Evolutionary conservation across 2,888 invertebrate species (phyloP), one percentile per base, ranked within the genome.

Genomic region (Ectemnius cavifrons): DNA sequence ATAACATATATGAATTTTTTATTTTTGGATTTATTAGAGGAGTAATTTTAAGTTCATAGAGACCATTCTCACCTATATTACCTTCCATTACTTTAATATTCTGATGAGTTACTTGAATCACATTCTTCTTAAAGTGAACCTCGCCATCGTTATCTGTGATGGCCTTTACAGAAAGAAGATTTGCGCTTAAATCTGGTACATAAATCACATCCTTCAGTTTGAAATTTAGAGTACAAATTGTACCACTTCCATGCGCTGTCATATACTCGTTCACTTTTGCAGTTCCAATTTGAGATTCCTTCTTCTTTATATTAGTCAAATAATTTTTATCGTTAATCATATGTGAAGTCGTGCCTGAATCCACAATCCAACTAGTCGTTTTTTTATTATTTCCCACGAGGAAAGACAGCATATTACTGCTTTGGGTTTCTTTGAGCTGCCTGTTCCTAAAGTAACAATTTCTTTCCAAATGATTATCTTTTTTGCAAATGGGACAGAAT

Each of bases 301-400:
- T 13, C 14, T 66, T 27, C 13, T 47, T 13, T 6, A 47, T 8
- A 14, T 66, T 23, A 45, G 16, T 2, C n/a, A 66, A 23, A 13
- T 3, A 14, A 1, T 2, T 59, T 20, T 14, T 14, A 18, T 59
- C 46, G 59, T 66, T 47, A 27, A 65, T 62, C 59, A 65, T 65
- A 45, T 23, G 37, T 4, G 68, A 56, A 23, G 64, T 73, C 3
- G 16, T 46, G 5, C 63, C 67, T 16, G 67, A 61, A 14, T 65
- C 65, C 6, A 65, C n/a, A 2, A 65, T 65, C 65, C 65, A 65
- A 20, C 20, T 20, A 20, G 20, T 20, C 20, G 20, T 20, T 20
- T 20, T 20, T 20, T 20, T 20, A 1, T 20, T 20, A 20, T 20
- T 20, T 20, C 20, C 2, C 20, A 20, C 20, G 20, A 20, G 20